Conservation (phyloP, 1,140 invertebrate genomes). For the Hyposmocoma kahamanoa region DNA sequence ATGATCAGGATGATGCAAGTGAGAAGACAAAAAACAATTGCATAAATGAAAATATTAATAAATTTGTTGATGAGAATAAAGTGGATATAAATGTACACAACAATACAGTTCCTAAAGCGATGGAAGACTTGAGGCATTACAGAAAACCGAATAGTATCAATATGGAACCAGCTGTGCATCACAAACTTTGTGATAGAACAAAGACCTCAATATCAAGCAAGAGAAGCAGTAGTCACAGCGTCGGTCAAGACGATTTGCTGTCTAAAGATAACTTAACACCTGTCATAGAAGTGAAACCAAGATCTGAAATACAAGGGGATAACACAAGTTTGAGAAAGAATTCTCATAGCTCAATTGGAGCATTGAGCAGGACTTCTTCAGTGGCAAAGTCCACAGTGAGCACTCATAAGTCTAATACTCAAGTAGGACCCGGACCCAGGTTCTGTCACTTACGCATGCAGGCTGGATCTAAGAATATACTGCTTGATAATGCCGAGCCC, state of each 20-base stretch:
- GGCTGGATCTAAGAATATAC: slow-evolving; percentile 83
- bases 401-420: slow-evolving; percentile 62
- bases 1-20: too few relatives aligned
- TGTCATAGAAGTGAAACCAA: slow-evolving; percentile 35
- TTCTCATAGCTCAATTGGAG: slow-evolving; percentile 65
- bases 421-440: slow-evolving; percentile 76
- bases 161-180: slow-evolving; percentile 75
- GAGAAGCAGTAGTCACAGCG: slow-evolving; percentile 54
- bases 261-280: slow-evolving; percentile 34
- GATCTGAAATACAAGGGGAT: slow-evolving; percentile 32
- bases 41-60: slow-evolving; percentile 11
- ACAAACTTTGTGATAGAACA: slow-evolving; percentile 74
- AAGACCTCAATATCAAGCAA: slow-evolving; percentile 57
- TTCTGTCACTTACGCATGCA: slow-evolving; percentile 83
- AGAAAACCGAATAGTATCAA: slow-evolving; percentile 44
- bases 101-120: slow-evolving; percentile 32
- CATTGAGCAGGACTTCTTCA: slow-evolving; percentile 64
- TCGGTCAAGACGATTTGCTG: slow-evolving; percentile 41
- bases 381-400: slow-evolving; percentile 63
- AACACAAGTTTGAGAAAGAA: slow-evolving; percentile 44
- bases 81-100: slow-evolving; percentile 17
- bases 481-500: slow-evolving; percentile 83
- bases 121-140: slow-evolving; percentile 41
- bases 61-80: slow-evolving; percentile 20
- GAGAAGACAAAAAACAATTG: background rate